These are phyloP conservation scores for Aspidiotus destructor DNA, from an alignment of 2,888 invertebrate genomes.

Conservation along the genomic window DNA sequence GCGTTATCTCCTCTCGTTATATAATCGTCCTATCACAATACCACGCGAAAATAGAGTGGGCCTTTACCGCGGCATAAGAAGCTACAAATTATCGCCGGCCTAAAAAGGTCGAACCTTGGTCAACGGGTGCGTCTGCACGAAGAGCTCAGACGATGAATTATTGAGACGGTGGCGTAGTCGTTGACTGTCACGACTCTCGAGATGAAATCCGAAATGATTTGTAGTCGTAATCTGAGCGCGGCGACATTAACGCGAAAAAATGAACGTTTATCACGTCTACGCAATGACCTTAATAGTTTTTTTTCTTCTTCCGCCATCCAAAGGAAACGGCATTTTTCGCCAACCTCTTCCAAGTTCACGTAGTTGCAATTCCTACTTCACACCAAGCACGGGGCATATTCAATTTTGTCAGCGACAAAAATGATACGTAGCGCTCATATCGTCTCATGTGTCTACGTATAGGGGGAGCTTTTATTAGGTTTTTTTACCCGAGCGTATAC, in stretches of 20 bases:
- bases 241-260: background rate
- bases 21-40: too few relatives aligned
- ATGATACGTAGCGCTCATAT: too few relatives aligned
- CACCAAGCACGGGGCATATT: background rate
- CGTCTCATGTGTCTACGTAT: too few relatives aligned
- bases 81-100: background rate
- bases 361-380: background rate
- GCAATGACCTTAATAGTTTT: conserved; percentile 4
- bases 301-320: background rate
- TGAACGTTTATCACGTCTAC: conserved; percentile 1
- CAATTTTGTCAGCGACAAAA: background rate
- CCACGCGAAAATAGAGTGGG: too few relatives aligned
- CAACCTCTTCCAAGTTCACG: too few relatives aligned
- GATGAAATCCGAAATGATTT: conserved; percentile 1
- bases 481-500: too few relatives aligned
- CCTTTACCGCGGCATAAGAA: background rate
- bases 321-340: background rate
- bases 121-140: background rate
- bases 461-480: too few relatives aligned
- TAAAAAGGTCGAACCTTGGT: background rate
- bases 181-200: background rate
- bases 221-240: conserved; percentile 4
- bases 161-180: background rate
- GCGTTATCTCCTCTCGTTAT: too few relatives aligned
- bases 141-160: background rate